These are phyloP conservation scores for Tetramorium simillimum DNA, from an alignment of 1,140 invertebrate species.

Conservation along the genomic window DNA sequence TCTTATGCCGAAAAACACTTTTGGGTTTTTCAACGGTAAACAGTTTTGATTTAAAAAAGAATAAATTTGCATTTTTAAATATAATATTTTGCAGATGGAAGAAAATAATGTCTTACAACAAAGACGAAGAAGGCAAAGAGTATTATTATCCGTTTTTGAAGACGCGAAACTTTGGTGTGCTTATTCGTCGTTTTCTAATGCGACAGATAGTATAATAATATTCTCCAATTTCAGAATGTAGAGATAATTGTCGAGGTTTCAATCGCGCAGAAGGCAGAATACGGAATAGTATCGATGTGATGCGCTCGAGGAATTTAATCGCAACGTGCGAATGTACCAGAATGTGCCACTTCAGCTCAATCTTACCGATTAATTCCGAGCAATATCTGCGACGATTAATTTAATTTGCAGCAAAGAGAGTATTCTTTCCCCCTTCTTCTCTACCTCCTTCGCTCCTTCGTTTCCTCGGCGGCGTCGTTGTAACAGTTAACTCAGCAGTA, in stretches of 20 bases:
- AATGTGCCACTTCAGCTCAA: neutral
- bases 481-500: conserved; percentile 4
- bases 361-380: conserved; percentile 11
- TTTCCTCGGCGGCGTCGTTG: neutral
- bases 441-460: neutral
- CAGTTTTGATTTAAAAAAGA: too few species aligned
- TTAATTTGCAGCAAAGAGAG: neutral
- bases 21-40: too few species aligned
- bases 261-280: neutral
- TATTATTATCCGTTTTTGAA: neutral
- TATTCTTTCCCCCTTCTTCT: neutral
- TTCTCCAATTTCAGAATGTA: neutral
- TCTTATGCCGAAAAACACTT: too few species aligned
- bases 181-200: neutral
- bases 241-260: neutral
- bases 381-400: neutral
- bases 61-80: too few species aligned
- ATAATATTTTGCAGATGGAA: neutral
- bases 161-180: neutral
- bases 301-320: conserved; percentile 1
- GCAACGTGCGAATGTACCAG: neutral
- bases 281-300: neutral
- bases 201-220: neutral
- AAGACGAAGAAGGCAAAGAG: neutral
- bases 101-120: neutral